Evolutionary conservation across 1,140 invertebrate genomes (phyloP).

Genomic region (Lucilia sericata): DNA sequence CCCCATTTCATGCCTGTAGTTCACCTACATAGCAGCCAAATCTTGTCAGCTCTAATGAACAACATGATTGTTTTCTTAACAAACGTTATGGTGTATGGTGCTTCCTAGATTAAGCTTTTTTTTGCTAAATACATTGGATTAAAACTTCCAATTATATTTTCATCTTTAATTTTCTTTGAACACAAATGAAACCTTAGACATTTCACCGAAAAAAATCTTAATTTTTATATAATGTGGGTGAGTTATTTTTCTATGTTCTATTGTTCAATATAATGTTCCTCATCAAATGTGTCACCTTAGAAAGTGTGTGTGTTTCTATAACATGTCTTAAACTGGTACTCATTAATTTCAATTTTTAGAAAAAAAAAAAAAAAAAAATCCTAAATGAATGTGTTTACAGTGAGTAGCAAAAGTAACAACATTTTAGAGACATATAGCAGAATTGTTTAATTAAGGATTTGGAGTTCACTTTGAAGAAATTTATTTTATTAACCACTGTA

Average conservation of each 20-base stretch:
- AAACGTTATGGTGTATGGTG: too few relatives aligned
- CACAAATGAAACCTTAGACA: constrained; percentile 19
- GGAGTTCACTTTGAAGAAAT: neutral
- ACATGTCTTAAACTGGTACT: neutral
- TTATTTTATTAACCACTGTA: neutral
- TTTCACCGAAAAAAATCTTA: constrained; percentile 9
- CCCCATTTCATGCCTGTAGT: too few relatives aligned
- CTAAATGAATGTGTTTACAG: neutral
- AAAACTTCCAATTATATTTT: neutral
- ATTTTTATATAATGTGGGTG: constrained; percentile 10
- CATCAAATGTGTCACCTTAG: neutral
- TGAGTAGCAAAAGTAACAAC: neutral
- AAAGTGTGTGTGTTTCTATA: neutral
- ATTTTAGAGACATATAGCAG: too few relatives aligned
- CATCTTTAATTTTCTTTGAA: neutral
- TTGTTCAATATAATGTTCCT: constrained; percentile 8
- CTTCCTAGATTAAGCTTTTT: neutral
- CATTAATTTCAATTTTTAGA: constrained; percentile 12
- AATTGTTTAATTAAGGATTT: too few relatives aligned
- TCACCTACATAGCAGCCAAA: too few relatives aligned
- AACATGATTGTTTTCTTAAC: too few relatives aligned
- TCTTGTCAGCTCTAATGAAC: too few relatives aligned
- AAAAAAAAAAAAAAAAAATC: neutral
- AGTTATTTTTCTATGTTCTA: neutral
- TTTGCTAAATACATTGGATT: neutral